phyloP scores from a whole-genome alignment of 2,888 invertebrate genomes.

The Limnephilus marmoratus region DNA sequence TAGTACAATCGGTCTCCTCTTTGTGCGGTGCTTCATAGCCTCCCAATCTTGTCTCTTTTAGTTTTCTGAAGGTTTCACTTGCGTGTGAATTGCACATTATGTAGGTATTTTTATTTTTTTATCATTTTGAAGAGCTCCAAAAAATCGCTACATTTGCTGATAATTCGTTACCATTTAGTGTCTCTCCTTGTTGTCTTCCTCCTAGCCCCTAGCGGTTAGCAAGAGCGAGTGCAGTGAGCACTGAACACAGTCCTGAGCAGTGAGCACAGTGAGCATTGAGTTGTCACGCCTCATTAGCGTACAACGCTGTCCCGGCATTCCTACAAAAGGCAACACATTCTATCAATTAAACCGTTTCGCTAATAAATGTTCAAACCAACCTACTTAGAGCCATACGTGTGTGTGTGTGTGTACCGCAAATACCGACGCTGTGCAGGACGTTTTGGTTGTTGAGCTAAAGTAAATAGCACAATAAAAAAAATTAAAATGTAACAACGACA shows the following conservation, averaged over 20 bases:
- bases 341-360: slow-evolving; percentile 33
- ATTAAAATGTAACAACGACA: too few relatives aligned
- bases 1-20: too few relatives aligned
- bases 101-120: too few relatives aligned
- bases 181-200: not conserved
- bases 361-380: slow-evolving; percentile 8
- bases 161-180: not conserved
- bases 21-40: too few relatives aligned
- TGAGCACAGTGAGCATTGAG: slow-evolving; percentile 2
- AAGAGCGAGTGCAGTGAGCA: too few relatives aligned
- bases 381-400: not conserved
- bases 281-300: slow-evolving; percentile 47
- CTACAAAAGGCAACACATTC: slow-evolving; percentile 20
- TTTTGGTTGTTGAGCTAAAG: not conserved
- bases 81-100: too few relatives aligned
- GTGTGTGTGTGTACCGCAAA: not conserved
- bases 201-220: not conserved
- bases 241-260: not conserved
- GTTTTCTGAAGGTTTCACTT: too few relatives aligned
- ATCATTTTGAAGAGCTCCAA: not conserved
- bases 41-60: too few relatives aligned
- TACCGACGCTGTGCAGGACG: not conserved
- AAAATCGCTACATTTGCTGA: not conserved
- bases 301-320: not conserved
- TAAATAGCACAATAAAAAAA: not conserved